Evolutionary conservation across 2,113 vertebrate genomes (phyloP), one percentile per base, ranked within the genome.

Genomic region (Pomatorhinus ruficollis): DNA sequence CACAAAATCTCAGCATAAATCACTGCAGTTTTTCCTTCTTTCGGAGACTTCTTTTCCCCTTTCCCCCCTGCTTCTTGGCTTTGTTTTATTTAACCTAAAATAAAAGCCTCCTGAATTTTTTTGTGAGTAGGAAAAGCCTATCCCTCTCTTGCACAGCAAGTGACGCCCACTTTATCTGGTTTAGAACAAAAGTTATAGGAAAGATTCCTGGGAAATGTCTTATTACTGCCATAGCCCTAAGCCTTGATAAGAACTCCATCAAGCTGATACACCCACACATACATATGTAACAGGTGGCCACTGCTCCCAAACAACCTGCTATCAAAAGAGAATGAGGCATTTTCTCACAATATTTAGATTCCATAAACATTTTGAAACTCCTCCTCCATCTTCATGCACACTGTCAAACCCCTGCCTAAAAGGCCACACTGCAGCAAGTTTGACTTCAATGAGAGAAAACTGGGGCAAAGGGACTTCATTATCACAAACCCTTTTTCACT

Each of bases 21-120:
- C 88, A 93, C 54, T 25, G 50, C 72, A 54, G 40, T 52, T 95
- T 95, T 93, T 47, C 60, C 72, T 91, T 81, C 42, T 87, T 84
- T 69, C 50, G 27, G 72, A 88, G 56, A 22, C 30, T 83, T 86
- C 15, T 39, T 81, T 86, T 64, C 2, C 13, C n/a, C 24, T 10
- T 28, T 8, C 13, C 23, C 28, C 27, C 14, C 19, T 11, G 6
- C 56, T 75, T 81, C 64, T 87, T 84, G 47, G 44, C 49, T 86
- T 91, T 91, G 31, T 68, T 87, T 85, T 87, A 63, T 71, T 94
- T 81, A 95, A 94, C 69, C n/a, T 82, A 63, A 95, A 94, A 60
- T 83, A 86, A 95, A 92, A 90, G 56, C 65, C 18, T 44, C 25
- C 31, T 71, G 37, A 53, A 1, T 23, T 74, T 70, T 86, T 77